Evolutionary conservation across 2,797 vertebrate genomes (phyloP), one percentile per base, ranked within the genome.

Genomic region (Esox lucius): DNA sequence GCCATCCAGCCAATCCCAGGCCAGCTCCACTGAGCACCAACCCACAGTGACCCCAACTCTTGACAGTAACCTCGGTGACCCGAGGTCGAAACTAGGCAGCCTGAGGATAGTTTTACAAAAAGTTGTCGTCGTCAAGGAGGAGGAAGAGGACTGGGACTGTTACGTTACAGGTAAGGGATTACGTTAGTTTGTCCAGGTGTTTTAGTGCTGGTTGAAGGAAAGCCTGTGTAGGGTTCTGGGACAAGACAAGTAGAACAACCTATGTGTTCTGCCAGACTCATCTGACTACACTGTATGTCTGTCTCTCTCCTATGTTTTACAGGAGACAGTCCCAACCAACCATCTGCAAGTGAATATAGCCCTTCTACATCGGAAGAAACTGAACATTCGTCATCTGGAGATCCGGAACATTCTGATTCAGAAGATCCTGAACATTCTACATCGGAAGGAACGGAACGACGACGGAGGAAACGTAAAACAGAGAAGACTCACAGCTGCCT

Each of bases 81-180:
- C 22, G 8, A 61, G 56, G 56, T 61, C 56, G 9, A 61, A 61
- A 61, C 56, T 61, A 12, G 56, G 56, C 17, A 61, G 56, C 17
- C 56, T 61, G 56, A 11, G 56, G 22, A 61, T 61, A 61, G 56
- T 61, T 61, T 24, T 61, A 24, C 56, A 61, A 26, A 61, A 61
- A 24, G 56, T 61, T 61, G 56, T 61, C 17, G 56, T 61, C 22
- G 56, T 61, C 56, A 61, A 61, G 22, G 56, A 61, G 56, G 56
- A 61, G 56, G 56, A 61, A 2, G 56, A 61, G 0, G 56, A 24
- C 56, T 61, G 56, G 56, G 56, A 61, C 61, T 61, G 56, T 26
- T 61, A 24, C 24, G 56, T 61, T 24, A 26, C 22, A 61, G 56
- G 56, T 61, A 13, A 61, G 56, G 1, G 56, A 61, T 24, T 24